Conservation (phyloP, 2,888 invertebrate genomes). For the Conistra vaccinii region DNA sequence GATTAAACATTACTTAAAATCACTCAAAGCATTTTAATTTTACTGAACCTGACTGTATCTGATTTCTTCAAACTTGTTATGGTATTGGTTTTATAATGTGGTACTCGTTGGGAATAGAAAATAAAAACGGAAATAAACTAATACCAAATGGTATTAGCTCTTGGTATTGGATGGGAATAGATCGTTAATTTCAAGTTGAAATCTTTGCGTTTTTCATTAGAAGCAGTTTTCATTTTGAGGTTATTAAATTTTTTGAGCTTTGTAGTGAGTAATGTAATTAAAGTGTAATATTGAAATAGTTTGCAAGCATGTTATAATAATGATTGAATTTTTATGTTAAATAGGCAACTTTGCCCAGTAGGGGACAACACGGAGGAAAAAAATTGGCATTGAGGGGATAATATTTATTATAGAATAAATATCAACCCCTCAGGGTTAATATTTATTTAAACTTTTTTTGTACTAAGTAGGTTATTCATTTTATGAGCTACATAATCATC, state of each 20-base stretch:
- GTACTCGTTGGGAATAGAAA: too few relatives aligned
- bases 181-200: conserved; percentile 26
- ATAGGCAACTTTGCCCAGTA: background rate
- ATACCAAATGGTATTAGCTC: too few relatives aligned
- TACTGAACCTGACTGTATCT: too few relatives aligned
- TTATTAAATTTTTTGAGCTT: background rate
- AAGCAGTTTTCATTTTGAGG: background rate
- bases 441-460: background rate
- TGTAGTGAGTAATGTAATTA: background rate
- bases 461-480: background rate
- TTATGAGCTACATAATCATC: background rate
- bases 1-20: too few relatives aligned
- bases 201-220: conserved; percentile 14
- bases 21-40: too few relatives aligned
- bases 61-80: too few relatives aligned
- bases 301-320: background rate
- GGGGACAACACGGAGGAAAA: background rate
- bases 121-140: too few relatives aligned
- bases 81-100: too few relatives aligned
- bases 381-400: background rate
- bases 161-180: too few relatives aligned
- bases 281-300: background rate
- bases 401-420: too few relatives aligned
- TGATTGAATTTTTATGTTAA: background rate
- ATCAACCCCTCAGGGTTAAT: too few relatives aligned